Conservation (phyloP, 2,797 vertebrate species). For the Saxicola maurus region DNA sequence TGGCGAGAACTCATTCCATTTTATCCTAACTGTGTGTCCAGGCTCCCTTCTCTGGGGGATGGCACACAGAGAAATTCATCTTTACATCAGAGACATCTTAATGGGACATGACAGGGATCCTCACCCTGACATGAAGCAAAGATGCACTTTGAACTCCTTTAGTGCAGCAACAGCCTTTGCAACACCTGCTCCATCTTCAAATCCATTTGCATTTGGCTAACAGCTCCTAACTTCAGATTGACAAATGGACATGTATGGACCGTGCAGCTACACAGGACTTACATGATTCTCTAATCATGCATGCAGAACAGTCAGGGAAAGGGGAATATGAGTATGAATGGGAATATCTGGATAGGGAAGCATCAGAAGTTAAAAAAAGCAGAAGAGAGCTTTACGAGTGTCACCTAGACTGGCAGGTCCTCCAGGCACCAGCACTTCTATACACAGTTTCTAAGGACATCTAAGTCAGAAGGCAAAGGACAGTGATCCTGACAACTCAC, state of each 20-base stretch:
- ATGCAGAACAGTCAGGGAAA: background rate
- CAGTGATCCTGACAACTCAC: background rate
- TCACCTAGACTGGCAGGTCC: background rate
- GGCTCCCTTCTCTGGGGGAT: background rate
- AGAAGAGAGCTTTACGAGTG: accelerated
- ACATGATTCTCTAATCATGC: background rate
- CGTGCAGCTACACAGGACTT: background rate
- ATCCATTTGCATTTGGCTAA: background rate
- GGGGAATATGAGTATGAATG: background rate
- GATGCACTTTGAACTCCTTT: background rate
- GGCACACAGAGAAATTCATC: background rate
- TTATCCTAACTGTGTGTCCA: background rate
- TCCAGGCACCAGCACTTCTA: background rate
- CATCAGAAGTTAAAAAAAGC: background rate
- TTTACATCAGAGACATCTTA: background rate
- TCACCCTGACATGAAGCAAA: background rate
- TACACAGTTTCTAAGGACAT: background rate
- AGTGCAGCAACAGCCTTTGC: background rate
- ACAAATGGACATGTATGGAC: background rate
- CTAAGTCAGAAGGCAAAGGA: background rate
- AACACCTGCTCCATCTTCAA: background rate
- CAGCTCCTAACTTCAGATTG: background rate
- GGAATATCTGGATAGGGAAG: background rate
- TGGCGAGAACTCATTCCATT: background rate
- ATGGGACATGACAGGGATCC: background rate